A percentile compares a stretch with the other conserved stretches of the same genome.
Conservation (phyloP, 30 jellyfish, hydroid and myxozoan genomes). For the Pelagia noctiluca region DNA sequence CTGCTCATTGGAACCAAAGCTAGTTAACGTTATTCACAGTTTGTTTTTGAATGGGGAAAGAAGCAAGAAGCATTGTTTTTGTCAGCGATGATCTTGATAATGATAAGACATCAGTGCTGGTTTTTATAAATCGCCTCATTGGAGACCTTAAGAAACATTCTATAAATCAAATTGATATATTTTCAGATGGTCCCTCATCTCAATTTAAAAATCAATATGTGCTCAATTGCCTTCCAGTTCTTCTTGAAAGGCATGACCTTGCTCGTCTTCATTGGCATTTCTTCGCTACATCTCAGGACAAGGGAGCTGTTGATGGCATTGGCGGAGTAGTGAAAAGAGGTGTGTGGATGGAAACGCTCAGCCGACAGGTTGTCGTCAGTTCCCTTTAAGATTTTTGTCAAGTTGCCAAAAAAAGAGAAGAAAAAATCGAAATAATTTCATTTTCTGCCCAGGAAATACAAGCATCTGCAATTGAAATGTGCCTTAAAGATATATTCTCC, state of each 20-base stretch:
- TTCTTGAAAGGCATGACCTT: background rate
- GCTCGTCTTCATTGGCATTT: constrained; percentile 1
- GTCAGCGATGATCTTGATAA: background rate
- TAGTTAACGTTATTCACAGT: background rate
- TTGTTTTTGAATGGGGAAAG: background rate
- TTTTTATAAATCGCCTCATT: constrained; percentile 3
- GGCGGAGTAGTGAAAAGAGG: constrained; percentile 27
- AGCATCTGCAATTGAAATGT: background rate
- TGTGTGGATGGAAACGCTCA: constrained; percentile 33
- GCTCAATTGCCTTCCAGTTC: constrained; percentile 10
- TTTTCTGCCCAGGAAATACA: constrained; percentile 16
- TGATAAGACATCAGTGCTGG: constrained; percentile 17
- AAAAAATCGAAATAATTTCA: constrained; percentile 6
- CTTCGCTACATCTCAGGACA: constrained; percentile 35
- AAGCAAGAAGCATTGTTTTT: background rate
- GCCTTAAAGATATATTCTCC: constrained; percentile 18
- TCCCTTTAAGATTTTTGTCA: constrained; percentile 15
- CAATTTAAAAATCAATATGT: constrained; percentile 26
- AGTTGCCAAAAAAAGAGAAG: constrained; percentile 2
- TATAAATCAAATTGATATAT: constrained; percentile 8
- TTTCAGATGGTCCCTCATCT: constrained; percentile 34
- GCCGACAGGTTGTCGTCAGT: constrained; percentile 1
- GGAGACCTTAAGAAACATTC: background rate
- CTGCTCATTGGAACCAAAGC: constrained; percentile 68
- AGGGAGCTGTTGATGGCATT: constrained; percentile 25